Percentiles rank a stretch among this genome's conserved stretches.
Conservation (phyloP, 2,113 vertebrate species). For the Tautogolabrus adspersus region DNA sequence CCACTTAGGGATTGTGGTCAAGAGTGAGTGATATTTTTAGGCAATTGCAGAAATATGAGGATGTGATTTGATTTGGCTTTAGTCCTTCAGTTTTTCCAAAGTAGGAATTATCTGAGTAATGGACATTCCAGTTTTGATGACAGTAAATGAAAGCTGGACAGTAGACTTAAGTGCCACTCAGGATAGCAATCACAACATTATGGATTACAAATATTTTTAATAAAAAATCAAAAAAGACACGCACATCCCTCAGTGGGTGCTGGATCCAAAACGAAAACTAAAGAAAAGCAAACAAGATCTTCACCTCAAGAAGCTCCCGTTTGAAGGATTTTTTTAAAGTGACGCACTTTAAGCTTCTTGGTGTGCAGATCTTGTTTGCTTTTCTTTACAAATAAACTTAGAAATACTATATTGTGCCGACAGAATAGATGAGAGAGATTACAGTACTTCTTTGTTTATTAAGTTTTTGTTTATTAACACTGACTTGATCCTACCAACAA, state of each 20-base stretch:
- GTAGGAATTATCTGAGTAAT: slow-evolving; percentile 51
- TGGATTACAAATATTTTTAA: slow-evolving; percentile 37
- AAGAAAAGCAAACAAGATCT: too few species aligned
- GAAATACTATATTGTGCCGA: slow-evolving; percentile 37
- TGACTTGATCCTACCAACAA: neutral
- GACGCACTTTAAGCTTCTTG: too few species aligned
- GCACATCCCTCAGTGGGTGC: too few species aligned
- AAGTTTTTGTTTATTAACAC: neutral
- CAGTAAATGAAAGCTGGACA: slow-evolving; percentile 37
- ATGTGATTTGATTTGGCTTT: slow-evolving; percentile 46
- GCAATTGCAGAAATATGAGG: slow-evolving; percentile 46
- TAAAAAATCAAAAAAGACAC: too few species aligned
- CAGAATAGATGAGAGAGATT: slow-evolving; percentile 5
- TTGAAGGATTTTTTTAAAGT: too few species aligned
- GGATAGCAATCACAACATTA: slow-evolving; percentile 37
- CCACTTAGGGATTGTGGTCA: slow-evolving; percentile 50
- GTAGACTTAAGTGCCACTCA: slow-evolving; percentile 36
- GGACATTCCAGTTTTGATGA: slow-evolving; percentile 57
- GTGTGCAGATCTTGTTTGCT: too few species aligned
- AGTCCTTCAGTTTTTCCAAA: slow-evolving; percentile 50
- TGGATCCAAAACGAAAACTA: too few species aligned
- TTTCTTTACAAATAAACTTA: slow-evolving; percentile 27
- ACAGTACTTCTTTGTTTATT: neutral
- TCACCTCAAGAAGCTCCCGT: too few species aligned
- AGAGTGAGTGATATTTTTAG: slow-evolving; percentile 61